Conservation (phyloP, 2,888 invertebrate genomes). For the Portevinia maculata region DNA sequence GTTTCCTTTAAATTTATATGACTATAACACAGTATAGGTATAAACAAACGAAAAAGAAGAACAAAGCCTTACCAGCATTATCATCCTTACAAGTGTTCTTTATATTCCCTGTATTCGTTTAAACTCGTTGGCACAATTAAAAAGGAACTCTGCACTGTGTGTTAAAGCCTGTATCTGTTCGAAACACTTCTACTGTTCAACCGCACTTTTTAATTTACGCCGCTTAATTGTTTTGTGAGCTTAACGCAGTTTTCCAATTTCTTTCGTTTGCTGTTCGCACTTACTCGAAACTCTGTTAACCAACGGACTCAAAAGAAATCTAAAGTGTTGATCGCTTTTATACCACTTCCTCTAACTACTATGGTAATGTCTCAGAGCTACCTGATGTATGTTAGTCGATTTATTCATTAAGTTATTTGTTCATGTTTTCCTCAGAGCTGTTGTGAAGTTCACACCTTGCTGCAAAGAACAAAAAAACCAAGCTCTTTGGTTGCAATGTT, state of each 20-base stretch:
- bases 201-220: constrained; percentile 39
- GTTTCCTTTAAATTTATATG: not conserved
- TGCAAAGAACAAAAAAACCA: constrained; percentile 60
- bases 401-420: constrained; percentile 34
- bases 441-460: constrained; percentile 60
- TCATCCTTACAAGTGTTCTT: constrained; percentile 26
- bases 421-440: constrained; percentile 26
- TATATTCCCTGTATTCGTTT: not conserved
- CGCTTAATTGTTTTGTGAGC: constrained; percentile 45
- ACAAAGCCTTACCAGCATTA: constrained; percentile 56
- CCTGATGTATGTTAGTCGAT: constrained; percentile 51
- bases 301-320: constrained; percentile 82
- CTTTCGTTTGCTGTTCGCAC: constrained; percentile 77
- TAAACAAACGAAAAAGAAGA: not conserved
- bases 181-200: constrained; percentile 31
- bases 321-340: constrained; percentile 82
- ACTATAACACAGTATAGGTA: not conserved
- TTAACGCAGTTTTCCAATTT: constrained; percentile 65
- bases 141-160: not conserved
- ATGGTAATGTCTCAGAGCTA: constrained; percentile 60
- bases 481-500: constrained; percentile 46
- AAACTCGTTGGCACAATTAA: constrained; percentile 4
- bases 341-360: constrained; percentile 78
- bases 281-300: constrained; percentile 83
- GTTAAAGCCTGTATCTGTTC: not conserved